Evolutionary conservation across 2,888 invertebrate genomes (phyloP).

Genomic region (Drosophila maculinotata): DNA sequence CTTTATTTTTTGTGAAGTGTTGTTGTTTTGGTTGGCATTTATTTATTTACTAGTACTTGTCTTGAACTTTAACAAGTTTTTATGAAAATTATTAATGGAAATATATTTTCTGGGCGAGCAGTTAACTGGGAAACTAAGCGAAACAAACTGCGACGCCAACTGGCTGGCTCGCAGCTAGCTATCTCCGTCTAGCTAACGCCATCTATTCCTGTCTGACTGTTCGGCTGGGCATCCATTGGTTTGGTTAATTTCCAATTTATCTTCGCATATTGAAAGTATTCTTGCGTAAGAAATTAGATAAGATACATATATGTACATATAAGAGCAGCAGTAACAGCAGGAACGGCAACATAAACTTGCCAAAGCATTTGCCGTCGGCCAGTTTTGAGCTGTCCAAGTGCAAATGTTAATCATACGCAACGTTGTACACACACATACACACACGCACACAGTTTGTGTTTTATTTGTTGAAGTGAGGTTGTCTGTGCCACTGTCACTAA

Average conservation of each 20-base stretch:
- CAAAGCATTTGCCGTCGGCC: conserved; percentile 43
- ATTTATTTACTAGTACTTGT: conserved; percentile 63
- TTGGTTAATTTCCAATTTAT: conserved; percentile 58
- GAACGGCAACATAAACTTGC: conserved; percentile 5
- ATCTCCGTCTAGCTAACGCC: not conserved
- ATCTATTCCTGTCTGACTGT: not conserved
- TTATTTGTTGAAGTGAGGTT: conserved; percentile 40
- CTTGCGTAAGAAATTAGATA: conserved; percentile 60
- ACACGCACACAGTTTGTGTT: conserved; percentile 20
- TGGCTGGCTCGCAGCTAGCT: not conserved
- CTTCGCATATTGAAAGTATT: conserved; percentile 49
- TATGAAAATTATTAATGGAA: conserved; percentile 69
- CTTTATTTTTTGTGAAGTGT: not conserved
- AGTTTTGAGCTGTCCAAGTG: conserved; percentile 41
- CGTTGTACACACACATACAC: conserved; percentile 32
- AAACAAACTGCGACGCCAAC: not conserved
- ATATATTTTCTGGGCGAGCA: conserved; percentile 17
- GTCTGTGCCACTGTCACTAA: conserved; percentile 60
- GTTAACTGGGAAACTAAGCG: conserved; percentile 7
- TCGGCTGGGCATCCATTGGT: conserved; percentile 4
- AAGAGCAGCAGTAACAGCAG: not conserved
- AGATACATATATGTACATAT: conserved; percentile 1
- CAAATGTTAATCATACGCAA: conserved; percentile 64
- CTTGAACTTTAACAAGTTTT: conserved; percentile 68
- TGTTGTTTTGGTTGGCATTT: conserved; percentile 36